Evolutionary conservation across 2,113 vertebrate species (phyloP), one percentile per base, ranked within the genome.

Genomic region (Microtus oregoni): DNA sequence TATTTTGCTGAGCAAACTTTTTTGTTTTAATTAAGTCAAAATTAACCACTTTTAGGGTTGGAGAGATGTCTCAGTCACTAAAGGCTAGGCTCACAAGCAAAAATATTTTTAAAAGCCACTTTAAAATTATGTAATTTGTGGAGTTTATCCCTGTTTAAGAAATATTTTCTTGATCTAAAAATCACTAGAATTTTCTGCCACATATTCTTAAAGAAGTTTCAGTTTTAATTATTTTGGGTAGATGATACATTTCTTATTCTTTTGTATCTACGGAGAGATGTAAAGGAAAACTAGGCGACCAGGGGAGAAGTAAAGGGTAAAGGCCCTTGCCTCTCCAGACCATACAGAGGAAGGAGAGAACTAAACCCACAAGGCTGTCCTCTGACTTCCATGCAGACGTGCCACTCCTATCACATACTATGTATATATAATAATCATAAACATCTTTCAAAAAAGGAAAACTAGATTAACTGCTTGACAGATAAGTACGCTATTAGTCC

Each of bases 1-100:
- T 58, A 58, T 20, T 90, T 73, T 90, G 17, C 92, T 78, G 9
- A 86, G 5, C 7, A 52, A 85, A 95, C 17, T 20, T 73, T 68
- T 75, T 89, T 91, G 63, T 75, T 96, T 87, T 94, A 91, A 75
- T 79, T 41, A 93, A 78, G 17, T 78, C 50, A 88, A 85, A 91
- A 72, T 72, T 83, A 58, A 63, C 32, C n/a, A 90, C 76, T 93
- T 78, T 78, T 78, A 52, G 30, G 30, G 30, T 7, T 52, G 15
- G 30, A 78, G 50, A 79, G 77, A 35, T 50, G 76, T 28, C 7
- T 50, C 44, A 78, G 76, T 30, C 50, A 81, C 55, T n/a, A 55
- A n/a, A 78, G 52, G 10, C 17, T 81, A 81, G 17, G 32, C 52
- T n/a, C 20, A 79, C 76, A 78, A 78, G 5, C 41, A 47, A 47